phyloP scores from a whole-genome alignment of 2,797 vertebrate species.

The Hippocampus kuda region DNA sequence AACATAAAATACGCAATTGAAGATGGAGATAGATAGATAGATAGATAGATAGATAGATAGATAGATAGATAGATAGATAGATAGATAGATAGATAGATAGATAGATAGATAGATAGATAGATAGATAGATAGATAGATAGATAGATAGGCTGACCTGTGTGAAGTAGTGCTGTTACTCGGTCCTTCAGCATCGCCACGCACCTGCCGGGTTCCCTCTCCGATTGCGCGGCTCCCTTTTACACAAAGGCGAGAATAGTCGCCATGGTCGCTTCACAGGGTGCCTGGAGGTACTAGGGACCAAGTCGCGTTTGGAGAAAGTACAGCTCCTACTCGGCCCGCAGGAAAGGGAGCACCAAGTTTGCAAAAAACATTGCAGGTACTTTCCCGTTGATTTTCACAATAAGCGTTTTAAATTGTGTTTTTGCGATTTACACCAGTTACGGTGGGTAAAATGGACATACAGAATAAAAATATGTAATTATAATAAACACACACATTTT shows the following conservation, averaged over 20 bases:
- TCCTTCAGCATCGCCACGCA: not conserved
- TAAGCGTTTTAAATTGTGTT: not conserved
- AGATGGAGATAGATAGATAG: too few relatives aligned
- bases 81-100: not conserved
- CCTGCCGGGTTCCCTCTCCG: not conserved
- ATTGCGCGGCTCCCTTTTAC: not conserved
- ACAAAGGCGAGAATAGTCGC: not conserved
- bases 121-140: not conserved
- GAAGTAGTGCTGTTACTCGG: slow-evolving; percentile 30
- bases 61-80: not conserved
- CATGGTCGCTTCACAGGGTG: not conserved
- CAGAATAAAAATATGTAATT: rapidly evolving
- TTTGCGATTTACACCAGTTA: not conserved
- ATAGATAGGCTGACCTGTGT: slow-evolving; percentile 16
- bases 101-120: not conserved
- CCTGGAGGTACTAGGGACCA: not conserved
- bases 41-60: not conserved
- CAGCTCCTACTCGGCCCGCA: not conserved
- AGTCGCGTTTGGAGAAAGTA: slow-evolving; percentile 3
- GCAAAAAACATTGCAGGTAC: not conserved
- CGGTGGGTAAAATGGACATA: not conserved
- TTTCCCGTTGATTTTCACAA: not conserved
- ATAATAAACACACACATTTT: not conserved
- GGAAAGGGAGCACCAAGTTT: not conserved
- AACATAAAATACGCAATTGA: too few relatives aligned